These are phyloP conservation scores for Cyprinodon brontotheroides DNA, from an alignment of 2,113 vertebrate genomes.

Conservation along the genomic window DNA sequence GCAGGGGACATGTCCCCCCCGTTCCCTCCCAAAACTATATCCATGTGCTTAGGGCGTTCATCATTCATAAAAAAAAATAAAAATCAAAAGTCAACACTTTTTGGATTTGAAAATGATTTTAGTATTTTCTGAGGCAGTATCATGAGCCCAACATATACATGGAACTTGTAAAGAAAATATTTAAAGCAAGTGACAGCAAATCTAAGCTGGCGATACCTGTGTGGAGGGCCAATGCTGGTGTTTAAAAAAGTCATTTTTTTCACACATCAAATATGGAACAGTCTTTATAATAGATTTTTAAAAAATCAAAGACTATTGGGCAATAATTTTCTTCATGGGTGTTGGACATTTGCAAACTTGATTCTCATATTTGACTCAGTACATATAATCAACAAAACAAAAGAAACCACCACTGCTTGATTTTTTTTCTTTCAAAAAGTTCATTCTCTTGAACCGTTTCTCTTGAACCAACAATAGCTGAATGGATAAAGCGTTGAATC, in stretches of 20 bases:
- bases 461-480: constrained; percentile 88
- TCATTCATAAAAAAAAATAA: not conserved
- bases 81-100: not conserved
- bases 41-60: too few relatives aligned
- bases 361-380: constrained; percentile 48
- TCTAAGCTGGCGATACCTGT: not conserved
- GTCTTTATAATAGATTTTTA: not conserved
- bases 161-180: not conserved
- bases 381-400: constrained; percentile 45
- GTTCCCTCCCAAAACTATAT: too few relatives aligned
- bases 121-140: not conserved
- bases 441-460: constrained; percentile 76
- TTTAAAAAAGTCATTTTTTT: too few relatives aligned
- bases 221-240: not conserved
- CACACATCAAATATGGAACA: not conserved
- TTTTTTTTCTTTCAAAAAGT: constrained; percentile 89
- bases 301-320: not conserved
- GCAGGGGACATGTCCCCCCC: too few relatives aligned
- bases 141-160: not conserved
- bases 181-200: not conserved
- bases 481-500: constrained; percentile 83
- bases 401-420: constrained; percentile 89
- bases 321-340: not conserved
- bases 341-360: not conserved
- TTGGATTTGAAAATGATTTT: not conserved